Conservation (phyloP, 2,888 invertebrate genomes). For the Chloroclystis v-ata region DNA sequence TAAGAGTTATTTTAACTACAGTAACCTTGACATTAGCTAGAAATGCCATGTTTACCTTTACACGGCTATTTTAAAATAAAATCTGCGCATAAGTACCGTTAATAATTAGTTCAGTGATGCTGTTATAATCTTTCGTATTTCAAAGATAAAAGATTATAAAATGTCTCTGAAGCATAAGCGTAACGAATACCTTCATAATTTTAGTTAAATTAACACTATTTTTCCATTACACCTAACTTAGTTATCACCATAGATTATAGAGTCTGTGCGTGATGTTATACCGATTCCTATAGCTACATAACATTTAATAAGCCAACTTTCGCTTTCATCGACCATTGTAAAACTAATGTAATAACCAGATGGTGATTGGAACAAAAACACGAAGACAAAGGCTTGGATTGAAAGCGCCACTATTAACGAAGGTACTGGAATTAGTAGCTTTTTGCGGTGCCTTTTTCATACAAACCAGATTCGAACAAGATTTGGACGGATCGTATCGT, state of each 20-base stretch:
- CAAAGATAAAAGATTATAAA: too few relatives aligned
- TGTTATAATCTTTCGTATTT: too few relatives aligned
- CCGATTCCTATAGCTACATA: background rate
- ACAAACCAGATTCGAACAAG: too few relatives aligned
- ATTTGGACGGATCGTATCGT: too few relatives aligned
- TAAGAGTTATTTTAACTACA: constrained; percentile 4
- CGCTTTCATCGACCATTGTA: constrained; percentile 38
- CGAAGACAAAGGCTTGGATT: constrained; percentile 36
- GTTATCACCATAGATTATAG: too few relatives aligned
- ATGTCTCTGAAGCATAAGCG: too few relatives aligned
- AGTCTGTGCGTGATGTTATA: too few relatives aligned
- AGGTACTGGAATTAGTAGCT: constrained; percentile 28
- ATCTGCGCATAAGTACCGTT: background rate
- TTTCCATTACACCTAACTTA: too few relatives aligned
- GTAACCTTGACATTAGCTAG: constrained; percentile 12
- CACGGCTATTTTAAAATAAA: background rate
- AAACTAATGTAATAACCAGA: constrained; percentile 24
- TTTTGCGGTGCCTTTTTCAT: background rate
- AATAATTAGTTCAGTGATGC: background rate
- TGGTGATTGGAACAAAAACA: constrained; percentile 37
- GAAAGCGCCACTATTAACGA: constrained; percentile 35
- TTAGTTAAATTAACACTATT: too few relatives aligned
- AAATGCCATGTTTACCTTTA: constrained; percentile 8
- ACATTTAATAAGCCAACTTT: background rate
- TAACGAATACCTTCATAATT: too few relatives aligned